Base-by-base conservation (phyloP, 2,797 vertebrate genomes). In the Sciurus carolinensis region DNA sequence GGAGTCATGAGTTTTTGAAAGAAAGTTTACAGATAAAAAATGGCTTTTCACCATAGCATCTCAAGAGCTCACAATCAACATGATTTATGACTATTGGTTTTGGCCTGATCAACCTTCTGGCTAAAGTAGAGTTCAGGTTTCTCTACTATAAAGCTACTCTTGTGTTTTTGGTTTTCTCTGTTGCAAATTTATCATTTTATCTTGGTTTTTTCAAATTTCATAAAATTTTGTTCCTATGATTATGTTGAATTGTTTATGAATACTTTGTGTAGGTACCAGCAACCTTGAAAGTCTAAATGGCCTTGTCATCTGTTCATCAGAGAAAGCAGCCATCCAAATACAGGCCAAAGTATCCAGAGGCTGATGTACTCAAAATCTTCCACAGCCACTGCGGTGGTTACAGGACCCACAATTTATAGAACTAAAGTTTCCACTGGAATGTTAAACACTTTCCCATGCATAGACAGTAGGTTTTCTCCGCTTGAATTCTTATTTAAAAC, bases 381-480 rank as follows among this genome's bases (percentile, higher is more conserved):
- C 6, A 7, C 3, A 2, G n/a, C 52, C 47, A 44, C 14, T 1
- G 30, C 0, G 9, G 8, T 1, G 10, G 9, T 10, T 6, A 24
- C 15, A 1, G 26, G 47, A 18, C 28, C 28, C 33, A 3, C 28
- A 30, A 26, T 1, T 7, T 28, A 50, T 26, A 12, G 57, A 57
- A 17, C 36, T 39, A 1, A 11, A 66, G 24, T 57, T 52, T 50
- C 73, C 33, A 9, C 13, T 14, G 36, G 36, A 18, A 52, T 2
- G 2, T 50, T 44, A 80, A 24, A 39, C 10, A 7, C 11, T 0
- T 52, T 44, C 18, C 69, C 0, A 0, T 7, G 54, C 28, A 12
- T 15, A 59, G 12, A 22, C 33, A 17, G 0, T 2, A 0, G 42
- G 15, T 81, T n/a, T 33, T 39, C 75, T 66, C 76, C 39, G 36